phyloP scores from a whole-genome alignment of 1,140 invertebrate genomes.

The Drosophila leontia region DNA sequence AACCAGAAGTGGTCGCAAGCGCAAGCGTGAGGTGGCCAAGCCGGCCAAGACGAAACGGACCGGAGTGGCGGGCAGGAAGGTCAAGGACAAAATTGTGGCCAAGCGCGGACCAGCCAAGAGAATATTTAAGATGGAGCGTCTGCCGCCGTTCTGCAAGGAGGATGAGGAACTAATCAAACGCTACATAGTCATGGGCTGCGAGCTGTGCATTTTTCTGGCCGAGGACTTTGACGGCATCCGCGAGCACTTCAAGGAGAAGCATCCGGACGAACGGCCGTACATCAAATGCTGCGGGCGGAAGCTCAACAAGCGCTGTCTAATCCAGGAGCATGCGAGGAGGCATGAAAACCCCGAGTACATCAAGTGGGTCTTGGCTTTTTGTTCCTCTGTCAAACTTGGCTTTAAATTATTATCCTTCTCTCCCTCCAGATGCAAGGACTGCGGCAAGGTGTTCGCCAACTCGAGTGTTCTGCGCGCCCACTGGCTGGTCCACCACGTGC shows the following conservation, averaged over 20 bases:
- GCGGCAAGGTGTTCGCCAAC: conserved; percentile 77
- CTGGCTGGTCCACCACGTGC: conserved; percentile 72
- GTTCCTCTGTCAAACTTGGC: no score
- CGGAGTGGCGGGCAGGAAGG: conserved; percentile 22
- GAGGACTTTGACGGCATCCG: conserved; percentile 71
- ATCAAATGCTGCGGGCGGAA: conserved; percentile 77
- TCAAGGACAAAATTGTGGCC: conserved; percentile 12
- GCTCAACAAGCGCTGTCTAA: conserved; percentile 68
- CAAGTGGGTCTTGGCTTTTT: conserved; percentile 43
- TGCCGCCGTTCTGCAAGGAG: conserved; percentile 70
- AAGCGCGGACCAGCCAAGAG: conserved; percentile 55
- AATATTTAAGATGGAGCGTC: conserved; percentile 62
- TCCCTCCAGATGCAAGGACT: conserved; percentile 66
- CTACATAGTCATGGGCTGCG: conserved; percentile 79
- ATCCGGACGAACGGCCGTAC: conserved; percentile 63
- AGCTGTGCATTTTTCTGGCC: conserved; percentile 75
- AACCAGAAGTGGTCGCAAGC: conserved; percentile 63
- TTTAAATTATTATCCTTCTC: no score
- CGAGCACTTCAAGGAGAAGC: conserved; percentile 73
- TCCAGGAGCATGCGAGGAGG: conserved; percentile 73
- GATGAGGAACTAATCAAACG: conserved; percentile 77
- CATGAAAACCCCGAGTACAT: conserved; percentile 82
- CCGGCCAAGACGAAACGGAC: conserved; percentile 39
- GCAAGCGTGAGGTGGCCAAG: conserved; percentile 52
- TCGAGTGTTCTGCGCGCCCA: conserved; percentile 71